Percentiles rank a stretch among this genome's conserved stretches.
Evolutionary conservation across 2,888 invertebrate genomes (phyloP).

Genomic region (Aphodius granarius): DNA sequence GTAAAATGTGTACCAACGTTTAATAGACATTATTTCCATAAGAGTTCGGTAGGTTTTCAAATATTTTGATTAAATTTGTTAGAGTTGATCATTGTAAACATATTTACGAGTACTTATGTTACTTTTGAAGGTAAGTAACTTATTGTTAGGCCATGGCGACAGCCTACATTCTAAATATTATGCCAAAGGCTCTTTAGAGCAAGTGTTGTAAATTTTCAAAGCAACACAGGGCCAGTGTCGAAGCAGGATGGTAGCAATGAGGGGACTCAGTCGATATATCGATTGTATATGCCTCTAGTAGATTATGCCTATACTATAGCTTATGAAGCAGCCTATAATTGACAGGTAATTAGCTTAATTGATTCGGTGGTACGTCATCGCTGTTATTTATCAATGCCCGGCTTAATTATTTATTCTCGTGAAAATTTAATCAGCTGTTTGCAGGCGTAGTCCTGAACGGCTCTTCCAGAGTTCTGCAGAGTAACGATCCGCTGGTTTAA

Average conservation of each 20-base stretch:
- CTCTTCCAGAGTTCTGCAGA: not conserved
- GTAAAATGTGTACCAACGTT: too few species aligned
- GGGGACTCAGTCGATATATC: not conserved
- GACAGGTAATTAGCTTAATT: constrained; percentile 13
- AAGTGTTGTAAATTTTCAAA: not conserved
- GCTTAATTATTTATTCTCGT: not conserved
- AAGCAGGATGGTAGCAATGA: not conserved
- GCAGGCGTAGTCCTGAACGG: not conserved
- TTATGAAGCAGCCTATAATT: constrained; percentile 5
- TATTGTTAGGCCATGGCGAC: too few species aligned
- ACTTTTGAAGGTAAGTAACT: too few species aligned
- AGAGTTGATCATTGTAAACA: too few species aligned
- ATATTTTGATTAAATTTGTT: too few species aligned
- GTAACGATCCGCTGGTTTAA: not conserved
- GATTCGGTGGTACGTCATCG: constrained; percentile 8
- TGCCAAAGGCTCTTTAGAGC: not conserved
- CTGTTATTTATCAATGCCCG: not conserved
- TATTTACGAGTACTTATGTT: too few species aligned
- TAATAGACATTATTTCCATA: too few species aligned
- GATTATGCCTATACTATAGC: not conserved
- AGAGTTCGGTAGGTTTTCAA: too few species aligned
- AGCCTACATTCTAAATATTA: too few species aligned
- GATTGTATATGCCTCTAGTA: not conserved
- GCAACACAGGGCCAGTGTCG: not conserved
- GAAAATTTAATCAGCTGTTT: not conserved